Base-by-base conservation (phyloP, 2,797 vertebrate genomes). In the Cephalopachus bancanus region DNA sequence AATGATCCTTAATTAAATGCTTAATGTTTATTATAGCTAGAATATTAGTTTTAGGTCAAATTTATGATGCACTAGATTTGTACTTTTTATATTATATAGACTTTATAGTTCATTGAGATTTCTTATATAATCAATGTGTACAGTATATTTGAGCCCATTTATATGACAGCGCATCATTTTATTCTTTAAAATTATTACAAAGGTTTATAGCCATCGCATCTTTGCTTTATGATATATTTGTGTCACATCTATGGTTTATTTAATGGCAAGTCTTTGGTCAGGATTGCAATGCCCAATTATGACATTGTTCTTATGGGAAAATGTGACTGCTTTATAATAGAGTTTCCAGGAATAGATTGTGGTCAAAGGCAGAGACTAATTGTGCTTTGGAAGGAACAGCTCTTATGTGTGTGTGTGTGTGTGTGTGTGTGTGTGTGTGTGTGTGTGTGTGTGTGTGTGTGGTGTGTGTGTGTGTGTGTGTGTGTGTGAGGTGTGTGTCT, bases 211-310 rank as follows among this genome's bases (percentile, higher is more conserved):
- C 80, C 74, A 53, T 84, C 17, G 17, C 87, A 93, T 95, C 84
- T 98, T 97, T 96, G 87, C 91, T 96, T 97, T 96, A 97, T 83
- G 84, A 85, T 87, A 89, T 96, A 97, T 98, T 97, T 97, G 96
- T 96, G 81, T 93, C 96, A 97, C 51, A 85, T 88, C 94, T 84
- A 20, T 95, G 59, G 87, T 92, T 97, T 98, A 97, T 97, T 93
- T 97, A 97, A 97, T 92, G 89, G 30, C 55, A 95, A 97, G 83
- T 76, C 69, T 87, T 96, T 86, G 51, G 60, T 97, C 81, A 96
- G 90, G 69, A 96, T 86, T 88, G 80, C 86, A 97, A 89, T 83
- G 62, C 59, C 94, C 93, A 97, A 60, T 94, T 83, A 94, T 91
- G 69, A 96, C 74, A 97, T 72, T 92, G 89, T 91, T 95, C 96